phyloP scores from a whole-genome alignment of 2,888 invertebrate species.

The Melieria crassipennis region DNA sequence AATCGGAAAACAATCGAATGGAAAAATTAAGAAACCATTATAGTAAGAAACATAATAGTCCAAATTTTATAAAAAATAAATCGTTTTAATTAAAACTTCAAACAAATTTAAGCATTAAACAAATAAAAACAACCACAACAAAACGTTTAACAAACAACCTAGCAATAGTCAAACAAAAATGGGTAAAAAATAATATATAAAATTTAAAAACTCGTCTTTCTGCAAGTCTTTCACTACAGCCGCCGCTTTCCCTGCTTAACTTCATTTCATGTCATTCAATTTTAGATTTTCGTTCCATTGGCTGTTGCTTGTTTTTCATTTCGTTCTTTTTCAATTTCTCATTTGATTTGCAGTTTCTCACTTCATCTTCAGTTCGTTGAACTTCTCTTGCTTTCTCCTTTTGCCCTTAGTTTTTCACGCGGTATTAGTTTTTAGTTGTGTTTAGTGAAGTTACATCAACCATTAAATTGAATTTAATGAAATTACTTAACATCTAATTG shows the following conservation, averaged over 20 bases:
- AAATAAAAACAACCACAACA: too few species aligned
- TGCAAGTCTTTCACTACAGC: conserved; percentile 17
- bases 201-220: background rate
- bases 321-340: too few species aligned
- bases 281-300: background rate
- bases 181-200: background rate
- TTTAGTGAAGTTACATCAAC: conserved; percentile 2
- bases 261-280: conserved; percentile 1
- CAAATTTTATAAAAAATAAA: too few species aligned
- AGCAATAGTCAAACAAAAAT: too few species aligned
- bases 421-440: background rate
- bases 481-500: background rate
- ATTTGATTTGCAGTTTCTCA: background rate
- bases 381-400: background rate
- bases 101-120: too few species aligned
- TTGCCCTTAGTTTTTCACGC: conserved; percentile 1
- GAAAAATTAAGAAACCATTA: too few species aligned
- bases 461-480: background rate
- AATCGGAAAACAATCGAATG: too few species aligned
- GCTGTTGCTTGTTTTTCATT: too few species aligned
- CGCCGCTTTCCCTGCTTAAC: background rate
- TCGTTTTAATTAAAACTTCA: too few species aligned
- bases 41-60: too few species aligned
- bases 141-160: too few species aligned
- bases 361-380: background rate